phyloP scores from a whole-genome alignment of 2,113 vertebrate genomes.

The Numenius arquata region DNA sequence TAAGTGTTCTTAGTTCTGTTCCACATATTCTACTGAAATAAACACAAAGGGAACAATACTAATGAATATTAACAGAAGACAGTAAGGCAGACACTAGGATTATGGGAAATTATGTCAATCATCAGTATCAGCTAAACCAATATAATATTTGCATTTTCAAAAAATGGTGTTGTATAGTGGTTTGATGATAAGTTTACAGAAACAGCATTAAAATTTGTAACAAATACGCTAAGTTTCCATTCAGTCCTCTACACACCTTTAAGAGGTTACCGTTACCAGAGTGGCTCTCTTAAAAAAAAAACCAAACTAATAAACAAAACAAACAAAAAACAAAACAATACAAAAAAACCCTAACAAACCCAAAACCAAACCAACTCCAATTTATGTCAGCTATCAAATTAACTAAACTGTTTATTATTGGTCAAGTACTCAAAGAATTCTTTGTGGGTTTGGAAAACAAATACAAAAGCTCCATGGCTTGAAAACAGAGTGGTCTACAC shows the following conservation, averaged over 20 bases:
- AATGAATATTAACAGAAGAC: neutral
- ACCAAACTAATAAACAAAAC: neutral
- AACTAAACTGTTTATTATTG: neutral
- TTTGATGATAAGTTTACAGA: neutral
- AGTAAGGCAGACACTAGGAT: neutral
- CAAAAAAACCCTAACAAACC: no score
- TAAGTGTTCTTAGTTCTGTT: neutral
- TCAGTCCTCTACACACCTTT: neutral
- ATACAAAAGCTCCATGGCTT: neutral
- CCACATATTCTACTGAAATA: neutral
- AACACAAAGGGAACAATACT: neutral
- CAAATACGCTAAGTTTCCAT: neutral
- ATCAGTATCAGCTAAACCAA: neutral
- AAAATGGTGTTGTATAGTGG: accelerated
- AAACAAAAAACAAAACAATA: neutral
- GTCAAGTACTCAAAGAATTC: neutral
- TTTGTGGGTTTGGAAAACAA: neutral
- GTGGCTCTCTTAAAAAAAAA: neutral
- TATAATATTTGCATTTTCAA: neutral
- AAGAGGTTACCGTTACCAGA: neutral
- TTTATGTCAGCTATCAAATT: neutral
- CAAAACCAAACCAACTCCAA: neutral
- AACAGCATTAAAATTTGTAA: neutral
- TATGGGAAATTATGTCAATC: neutral
- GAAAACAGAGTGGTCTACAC: neutral